Evolutionary conservation across 2,797 vertebrate species (phyloP), one percentile per base, ranked within the genome.

Genomic region (Dryobates pubescens): DNA sequence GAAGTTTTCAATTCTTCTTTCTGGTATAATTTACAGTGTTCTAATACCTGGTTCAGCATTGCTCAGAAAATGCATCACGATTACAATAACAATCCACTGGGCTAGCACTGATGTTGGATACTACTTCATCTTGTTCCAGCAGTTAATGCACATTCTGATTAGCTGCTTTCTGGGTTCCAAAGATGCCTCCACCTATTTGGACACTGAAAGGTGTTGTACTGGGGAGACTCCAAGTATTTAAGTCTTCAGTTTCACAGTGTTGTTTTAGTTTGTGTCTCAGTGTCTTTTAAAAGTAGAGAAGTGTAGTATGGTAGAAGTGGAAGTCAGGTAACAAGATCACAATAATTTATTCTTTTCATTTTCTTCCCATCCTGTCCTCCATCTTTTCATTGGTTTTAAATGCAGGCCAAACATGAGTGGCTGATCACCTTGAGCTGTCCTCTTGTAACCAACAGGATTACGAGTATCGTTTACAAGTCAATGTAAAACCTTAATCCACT

Each of bases 381-480:
- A 24, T 27, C 3, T 0, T 10, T 67, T 13, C 3, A 3, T 13
- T 51, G 30, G 32, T 57, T 29, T 64, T 2, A 45, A 51, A 27
- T 15, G 5, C n/a, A 57, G 38, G n/a, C 8, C 18, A 74, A 57
- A 65, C 12, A 5, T 2, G 23, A 51, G 6, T 30, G 56, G 26
- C 29, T 0, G 0, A 26, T 92, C 56, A 73, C 53, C 72, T 82
- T 49, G 62, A 85, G 17, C 13, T 63, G 24, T 82, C 43, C 38
- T 7, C 13, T 61, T 58, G 27, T 61, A 75, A 15, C 17, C 49
- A 47, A 47, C n/a, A 41, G 22, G 57, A 58, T 82, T 61, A 57
- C 0, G 0, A 0, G 0, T 61, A 43, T 34, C 45, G 13, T 1
- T 1, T 56, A 26, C 57, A n/a, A 82, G 26, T 68, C 4, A 0